Conservation (phyloP, 2,797 vertebrate genomes). For the Brachyalestes nurse region DNA sequence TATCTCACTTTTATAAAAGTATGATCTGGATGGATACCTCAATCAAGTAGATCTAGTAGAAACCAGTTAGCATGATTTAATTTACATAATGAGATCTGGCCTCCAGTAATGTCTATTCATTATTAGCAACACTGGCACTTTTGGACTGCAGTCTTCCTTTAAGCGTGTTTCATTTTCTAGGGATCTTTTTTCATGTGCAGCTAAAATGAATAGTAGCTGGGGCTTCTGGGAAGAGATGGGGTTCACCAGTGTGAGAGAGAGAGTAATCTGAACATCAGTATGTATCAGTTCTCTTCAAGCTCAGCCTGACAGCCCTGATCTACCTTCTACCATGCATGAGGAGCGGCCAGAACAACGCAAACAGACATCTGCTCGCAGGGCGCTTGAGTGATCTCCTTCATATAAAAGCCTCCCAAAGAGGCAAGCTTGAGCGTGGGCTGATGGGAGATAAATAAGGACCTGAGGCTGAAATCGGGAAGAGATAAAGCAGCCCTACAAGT, state of each 20-base stretch:
- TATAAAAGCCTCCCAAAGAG: conserved; percentile 68
- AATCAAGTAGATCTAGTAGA: neutral
- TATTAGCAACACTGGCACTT: neutral
- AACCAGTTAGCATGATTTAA: neutral
- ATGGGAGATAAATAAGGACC: conserved; percentile 72
- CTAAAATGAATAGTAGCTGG: conserved; percentile 5
- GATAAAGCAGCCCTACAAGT: conserved; percentile 58
- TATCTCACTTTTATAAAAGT: neutral
- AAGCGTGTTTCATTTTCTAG: neutral
- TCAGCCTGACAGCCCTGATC: conserved; percentile 56
- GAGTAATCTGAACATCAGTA: conserved; percentile 44
- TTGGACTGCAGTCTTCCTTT: neutral
- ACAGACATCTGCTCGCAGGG: conserved; percentile 69
- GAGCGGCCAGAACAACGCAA: conserved; percentile 59
- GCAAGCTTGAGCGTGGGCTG: conserved; percentile 70
- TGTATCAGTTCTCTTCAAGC: conserved; percentile 42
- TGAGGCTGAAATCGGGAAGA: conserved; percentile 56
- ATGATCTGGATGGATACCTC: neutral
- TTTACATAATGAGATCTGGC: conserved; percentile 6
- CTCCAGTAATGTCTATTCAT: conserved; percentile 1
- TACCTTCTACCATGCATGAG: conserved; percentile 53
- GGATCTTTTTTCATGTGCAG: neutral
- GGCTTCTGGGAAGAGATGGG: conserved; percentile 6
- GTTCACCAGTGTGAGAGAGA: conserved; percentile 22
- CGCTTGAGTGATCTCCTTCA: conserved; percentile 74